phyloP scores from a whole-genome alignment of 2,113 vertebrate species.

The Merops nubicus region DNA sequence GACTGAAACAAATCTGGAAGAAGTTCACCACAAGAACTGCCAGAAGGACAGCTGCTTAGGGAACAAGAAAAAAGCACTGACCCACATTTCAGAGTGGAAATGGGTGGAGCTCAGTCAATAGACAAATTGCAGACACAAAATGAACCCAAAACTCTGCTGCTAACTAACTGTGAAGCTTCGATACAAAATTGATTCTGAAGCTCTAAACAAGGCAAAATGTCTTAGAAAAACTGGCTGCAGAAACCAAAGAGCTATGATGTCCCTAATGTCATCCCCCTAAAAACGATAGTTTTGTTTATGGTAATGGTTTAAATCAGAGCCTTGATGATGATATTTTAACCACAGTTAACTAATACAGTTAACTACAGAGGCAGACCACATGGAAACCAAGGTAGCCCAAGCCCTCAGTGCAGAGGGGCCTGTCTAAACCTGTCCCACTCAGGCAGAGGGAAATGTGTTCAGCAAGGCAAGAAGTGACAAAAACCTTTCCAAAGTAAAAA shows the following conservation, averaged over 20 bases:
- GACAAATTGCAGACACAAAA: conserved; percentile 13
- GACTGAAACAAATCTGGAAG: conserved; percentile 7
- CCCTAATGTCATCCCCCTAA: neutral
- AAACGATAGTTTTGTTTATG: neutral
- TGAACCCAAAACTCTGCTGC: neutral
- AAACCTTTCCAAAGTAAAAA: neutral
- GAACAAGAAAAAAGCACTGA: neutral
- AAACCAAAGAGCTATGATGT: neutral
- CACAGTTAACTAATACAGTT: neutral
- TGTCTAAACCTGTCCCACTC: neutral
- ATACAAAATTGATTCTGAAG: neutral
- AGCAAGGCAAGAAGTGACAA: neutral
- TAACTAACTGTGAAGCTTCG: neutral
- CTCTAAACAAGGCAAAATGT: neutral
- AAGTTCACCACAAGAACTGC: neutral
- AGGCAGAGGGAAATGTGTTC: neutral
- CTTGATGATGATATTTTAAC: neutral
- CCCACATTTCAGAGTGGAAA: neutral
- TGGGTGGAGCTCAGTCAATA: neutral
- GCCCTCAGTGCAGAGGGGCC: neutral
- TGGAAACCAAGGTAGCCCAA: neutral
- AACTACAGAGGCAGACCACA: neutral
- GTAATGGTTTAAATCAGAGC: neutral
- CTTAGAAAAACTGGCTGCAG: neutral
- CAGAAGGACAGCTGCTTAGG: conserved; percentile 27